These are phyloP conservation scores for Amphilophus citrinellus DNA, from an alignment of 2,113 vertebrate genomes.

Conservation along the genomic window DNA sequence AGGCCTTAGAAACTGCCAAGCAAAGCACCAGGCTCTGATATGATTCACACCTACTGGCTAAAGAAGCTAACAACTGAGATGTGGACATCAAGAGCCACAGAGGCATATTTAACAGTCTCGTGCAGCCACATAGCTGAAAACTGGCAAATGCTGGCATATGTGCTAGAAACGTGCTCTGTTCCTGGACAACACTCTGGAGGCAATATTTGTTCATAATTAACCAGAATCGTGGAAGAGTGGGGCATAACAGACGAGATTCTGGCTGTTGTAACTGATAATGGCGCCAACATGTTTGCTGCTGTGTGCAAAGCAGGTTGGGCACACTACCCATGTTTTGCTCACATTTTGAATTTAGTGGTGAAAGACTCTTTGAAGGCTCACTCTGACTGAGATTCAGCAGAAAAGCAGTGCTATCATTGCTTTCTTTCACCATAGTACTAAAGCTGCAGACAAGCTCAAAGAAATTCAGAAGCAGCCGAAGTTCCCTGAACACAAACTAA, in stretches of 20 bases:
- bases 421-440: slow-evolving; percentile 45
- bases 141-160: too few species aligned
- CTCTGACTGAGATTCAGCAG: slow-evolving; percentile 23
- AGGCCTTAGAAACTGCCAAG: too few species aligned
- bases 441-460: slow-evolving; percentile 43
- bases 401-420: neutral
- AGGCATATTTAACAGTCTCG: too few species aligned
- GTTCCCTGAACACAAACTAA: slow-evolving; percentile 47
- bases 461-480: slow-evolving; percentile 35
- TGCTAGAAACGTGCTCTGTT: too few species aligned
- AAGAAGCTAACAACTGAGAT: too few species aligned
- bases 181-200: too few species aligned
- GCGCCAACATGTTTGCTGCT: slow-evolving; percentile 6
- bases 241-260: neutral
- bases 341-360: slow-evolving; percentile 48
- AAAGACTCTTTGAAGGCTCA: slow-evolving; percentile 49
- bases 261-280: neutral
- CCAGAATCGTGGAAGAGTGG: too few species aligned
- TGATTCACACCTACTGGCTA: too few species aligned
- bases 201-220: too few species aligned
- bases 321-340: slow-evolving; percentile 51
- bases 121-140: too few species aligned
- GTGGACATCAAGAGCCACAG: too few species aligned
- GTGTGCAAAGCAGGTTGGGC: slow-evolving; percentile 34
- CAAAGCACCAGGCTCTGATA: too few species aligned